Evolutionary conservation across 2,888 invertebrate species (phyloP), one percentile per base, ranked within the genome.

Genomic region (Drosophila colorata): DNA sequence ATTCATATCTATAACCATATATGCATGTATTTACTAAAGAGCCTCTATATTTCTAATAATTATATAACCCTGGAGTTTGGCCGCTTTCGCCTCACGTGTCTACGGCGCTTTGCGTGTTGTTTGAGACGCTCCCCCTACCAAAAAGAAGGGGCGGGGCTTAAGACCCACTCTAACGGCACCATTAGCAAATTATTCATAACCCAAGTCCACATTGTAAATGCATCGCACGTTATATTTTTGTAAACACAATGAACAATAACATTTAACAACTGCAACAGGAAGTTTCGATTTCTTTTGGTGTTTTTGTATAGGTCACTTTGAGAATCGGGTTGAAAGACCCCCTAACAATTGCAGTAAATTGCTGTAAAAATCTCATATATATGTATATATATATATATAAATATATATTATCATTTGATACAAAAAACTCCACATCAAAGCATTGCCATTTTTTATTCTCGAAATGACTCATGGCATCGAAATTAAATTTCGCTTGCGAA

Each of bases 271-370:
- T 69, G 69, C 70, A 67, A 69, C 83, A 83, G 78, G 78, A 81
- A 87, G 66, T 72, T 81, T 76, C 72, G 79, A 79, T 87, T 81
- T 87, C 81, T 70, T 47, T 83, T 51, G 57, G 53, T 57, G 55
- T 55, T 56, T 38, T 64, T 52, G 51, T 48, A 25, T 57, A 11
- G 57, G 60, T 53, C 38, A 23, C 20, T 38, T n/a, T 7, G 41
- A 53, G 44, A 33, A 2, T 23, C 25, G 41, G 16, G 74, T 71
- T 75, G 65, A 81, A 84, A 67, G 68, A 69, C 72, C 73, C 52
- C 11, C 31, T 7, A 33, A 14, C 6, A 14, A 4, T 49, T 40
- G n/a, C 18, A 9, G 0, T 8, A 28, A 28, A 28, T 28, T 7
- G 7, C 20, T 11, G 11, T 35, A 14, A 37, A 20, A 20, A 20